phyloP scores from a whole-genome alignment of 2,797 vertebrate species.

The Sphenodon punctatus region DNA sequence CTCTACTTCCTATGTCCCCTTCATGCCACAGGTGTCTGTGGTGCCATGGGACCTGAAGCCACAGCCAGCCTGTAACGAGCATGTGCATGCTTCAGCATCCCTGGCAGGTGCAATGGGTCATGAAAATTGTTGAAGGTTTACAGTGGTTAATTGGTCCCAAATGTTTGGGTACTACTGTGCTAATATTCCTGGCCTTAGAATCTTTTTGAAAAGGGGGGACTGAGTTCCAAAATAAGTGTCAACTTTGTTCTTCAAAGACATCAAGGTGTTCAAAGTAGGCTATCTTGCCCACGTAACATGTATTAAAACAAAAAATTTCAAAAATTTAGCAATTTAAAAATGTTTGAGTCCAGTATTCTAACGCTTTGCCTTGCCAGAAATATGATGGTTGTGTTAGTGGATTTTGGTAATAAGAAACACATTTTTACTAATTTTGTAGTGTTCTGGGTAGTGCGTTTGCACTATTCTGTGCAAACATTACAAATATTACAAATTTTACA shows the following conservation, averaged over 20 bases:
- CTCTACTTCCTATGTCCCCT: no score
- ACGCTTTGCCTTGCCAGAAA: slow-evolving; percentile 19
- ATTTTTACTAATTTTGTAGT: no score
- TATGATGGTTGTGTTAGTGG: slow-evolving; percentile 28
- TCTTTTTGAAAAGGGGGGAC: not conserved
- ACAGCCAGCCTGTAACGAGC: no score
- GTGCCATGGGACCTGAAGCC: no score
- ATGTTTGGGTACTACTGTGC: no score
- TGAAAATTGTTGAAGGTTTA: no score
- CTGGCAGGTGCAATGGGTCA: no score
- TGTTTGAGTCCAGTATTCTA: not conserved
- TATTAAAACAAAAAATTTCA: not conserved
- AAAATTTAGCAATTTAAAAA: not conserved
- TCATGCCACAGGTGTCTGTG: no score
- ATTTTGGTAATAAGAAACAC: slow-evolving; percentile 14
- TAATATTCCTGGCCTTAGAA: not conserved
- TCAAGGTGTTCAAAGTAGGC: not conserved
- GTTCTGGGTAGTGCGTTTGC: no score
- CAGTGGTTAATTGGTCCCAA: no score
- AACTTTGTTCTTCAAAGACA: not conserved
- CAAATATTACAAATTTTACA: not conserved
- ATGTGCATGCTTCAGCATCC: no score
- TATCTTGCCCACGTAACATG: not conserved
- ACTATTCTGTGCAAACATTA: not conserved
- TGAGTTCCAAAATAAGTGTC: not conserved